Conservation (phyloP, 2,888 invertebrate species). For the Busseola fusca region DNA sequence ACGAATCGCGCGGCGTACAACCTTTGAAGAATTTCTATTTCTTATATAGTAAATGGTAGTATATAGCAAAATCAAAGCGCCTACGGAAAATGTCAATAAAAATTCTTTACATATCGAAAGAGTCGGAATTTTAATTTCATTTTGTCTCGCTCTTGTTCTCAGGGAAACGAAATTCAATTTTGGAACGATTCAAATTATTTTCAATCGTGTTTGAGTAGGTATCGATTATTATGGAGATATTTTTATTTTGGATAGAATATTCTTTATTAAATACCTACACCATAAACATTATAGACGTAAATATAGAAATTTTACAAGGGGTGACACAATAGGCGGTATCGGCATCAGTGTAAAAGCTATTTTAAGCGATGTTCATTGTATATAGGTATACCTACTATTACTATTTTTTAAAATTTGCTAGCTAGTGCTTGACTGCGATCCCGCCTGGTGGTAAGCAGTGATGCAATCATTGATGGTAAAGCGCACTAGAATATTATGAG, state of each 20-base stretch:
- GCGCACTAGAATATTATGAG: no score
- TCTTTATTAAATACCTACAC: background rate
- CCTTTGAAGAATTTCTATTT: slow-evolving; percentile 39
- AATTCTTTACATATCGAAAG: slow-evolving; percentile 41
- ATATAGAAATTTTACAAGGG: background rate
- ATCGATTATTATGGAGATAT: background rate
- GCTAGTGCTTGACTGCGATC: no score
- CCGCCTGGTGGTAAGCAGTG: no score
- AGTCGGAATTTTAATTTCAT: slow-evolving; percentile 51
- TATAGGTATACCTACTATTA: no score
- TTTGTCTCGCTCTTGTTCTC: slow-evolving; percentile 34
- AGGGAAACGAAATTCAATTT: slow-evolving; percentile 46
- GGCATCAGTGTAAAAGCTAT: background rate
- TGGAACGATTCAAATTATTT: slow-evolving; percentile 29
- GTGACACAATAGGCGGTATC: background rate
- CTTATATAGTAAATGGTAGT: slow-evolving; percentile 19
- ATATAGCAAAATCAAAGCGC: slow-evolving; percentile 26
- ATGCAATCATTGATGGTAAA: no score
- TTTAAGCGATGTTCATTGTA: background rate
- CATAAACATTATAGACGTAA: background rate
- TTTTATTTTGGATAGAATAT: background rate
- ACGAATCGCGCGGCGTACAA: slow-evolving; percentile 10
- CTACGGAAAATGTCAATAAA: slow-evolving; percentile 36
- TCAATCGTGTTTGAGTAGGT: slow-evolving; percentile 8
- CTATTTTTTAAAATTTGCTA: no score